phyloP scores from a whole-genome alignment of 2,888 invertebrate genomes.

The Leptothorax acervorum region DNA sequence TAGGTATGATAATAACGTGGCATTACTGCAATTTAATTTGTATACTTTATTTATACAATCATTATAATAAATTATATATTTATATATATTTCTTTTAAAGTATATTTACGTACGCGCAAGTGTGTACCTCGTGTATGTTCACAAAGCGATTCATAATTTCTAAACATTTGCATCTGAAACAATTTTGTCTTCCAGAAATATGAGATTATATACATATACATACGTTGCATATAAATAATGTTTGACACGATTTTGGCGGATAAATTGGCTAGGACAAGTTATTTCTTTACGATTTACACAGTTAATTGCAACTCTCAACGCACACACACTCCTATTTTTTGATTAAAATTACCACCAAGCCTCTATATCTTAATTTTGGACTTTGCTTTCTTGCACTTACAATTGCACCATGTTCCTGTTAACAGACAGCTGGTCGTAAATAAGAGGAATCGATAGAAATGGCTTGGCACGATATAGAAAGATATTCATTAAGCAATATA shows the following conservation, averaged over 20 bases:
- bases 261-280: slow-evolving; percentile 76
- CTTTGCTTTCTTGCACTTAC: slow-evolving; percentile 70
- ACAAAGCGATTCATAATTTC: slow-evolving; percentile 1
- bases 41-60: slow-evolving; percentile 80
- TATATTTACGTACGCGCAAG: slow-evolving; percentile 67
- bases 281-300: slow-evolving; percentile 73
- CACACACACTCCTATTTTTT: slow-evolving; percentile 66
- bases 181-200: neutral
- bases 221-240: slow-evolving; percentile 80
- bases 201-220: slow-evolving; percentile 26
- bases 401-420: slow-evolving; percentile 64
- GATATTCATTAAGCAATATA: slow-evolving; percentile 4
- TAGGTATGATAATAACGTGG: slow-evolving; percentile 73
- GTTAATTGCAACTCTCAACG: slow-evolving; percentile 76
- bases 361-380: slow-evolving; percentile 75
- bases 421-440: slow-evolving; percentile 63
- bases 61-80: slow-evolving; percentile 79
- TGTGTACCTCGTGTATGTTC: slow-evolving; percentile 63
- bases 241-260: slow-evolving; percentile 81
- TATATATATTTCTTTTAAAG: slow-evolving; percentile 70
- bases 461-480: neutral
- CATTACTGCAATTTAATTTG: slow-evolving; percentile 73
- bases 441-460: neutral
- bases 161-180: neutral
- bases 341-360: slow-evolving; percentile 78